Conservation (phyloP, 2,888 invertebrate species). For the Eristalis tenax region DNA sequence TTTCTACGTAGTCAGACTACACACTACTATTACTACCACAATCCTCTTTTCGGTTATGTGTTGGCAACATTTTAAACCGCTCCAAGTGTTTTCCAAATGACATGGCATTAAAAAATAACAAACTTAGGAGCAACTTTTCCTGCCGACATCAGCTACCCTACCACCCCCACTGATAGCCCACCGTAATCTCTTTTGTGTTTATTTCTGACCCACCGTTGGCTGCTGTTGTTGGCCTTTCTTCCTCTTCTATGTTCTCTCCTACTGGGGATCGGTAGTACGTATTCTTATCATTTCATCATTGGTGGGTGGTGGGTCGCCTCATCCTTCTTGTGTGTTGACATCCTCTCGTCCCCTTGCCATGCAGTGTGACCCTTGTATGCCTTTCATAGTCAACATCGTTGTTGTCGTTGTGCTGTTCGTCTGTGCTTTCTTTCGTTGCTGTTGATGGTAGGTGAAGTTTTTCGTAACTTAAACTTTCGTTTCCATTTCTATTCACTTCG, state of each 20-base stretch:
- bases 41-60: constrained; percentile 37
- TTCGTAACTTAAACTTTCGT: constrained; percentile 58
- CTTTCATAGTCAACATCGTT: constrained; percentile 50
- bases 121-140: constrained; percentile 58
- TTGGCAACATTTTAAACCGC: constrained; percentile 52
- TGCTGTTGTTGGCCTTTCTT: constrained; percentile 23
- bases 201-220: constrained; percentile 36
- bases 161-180: not conserved
- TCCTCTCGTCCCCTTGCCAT: constrained; percentile 4
- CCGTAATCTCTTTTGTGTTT: constrained; percentile 51
- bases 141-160: constrained; percentile 23
- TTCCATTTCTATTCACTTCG: constrained; percentile 50
- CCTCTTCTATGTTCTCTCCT: constrained; percentile 21
- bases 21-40: not conserved
- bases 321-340: constrained; percentile 5
- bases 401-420: constrained; percentile 12
- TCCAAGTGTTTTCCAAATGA: constrained; percentile 66
- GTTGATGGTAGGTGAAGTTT: constrained; percentile 50
- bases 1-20: not conserved
- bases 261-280: not conserved
- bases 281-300: constrained; percentile 13
- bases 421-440: constrained; percentile 9
- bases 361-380: constrained; percentile 21
- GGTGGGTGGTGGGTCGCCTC: not conserved
- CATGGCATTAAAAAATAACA: constrained; percentile 56